Base-by-base conservation (phyloP, 1,140 invertebrate genomes). In the Pogonomyrmex californicus region DNA sequence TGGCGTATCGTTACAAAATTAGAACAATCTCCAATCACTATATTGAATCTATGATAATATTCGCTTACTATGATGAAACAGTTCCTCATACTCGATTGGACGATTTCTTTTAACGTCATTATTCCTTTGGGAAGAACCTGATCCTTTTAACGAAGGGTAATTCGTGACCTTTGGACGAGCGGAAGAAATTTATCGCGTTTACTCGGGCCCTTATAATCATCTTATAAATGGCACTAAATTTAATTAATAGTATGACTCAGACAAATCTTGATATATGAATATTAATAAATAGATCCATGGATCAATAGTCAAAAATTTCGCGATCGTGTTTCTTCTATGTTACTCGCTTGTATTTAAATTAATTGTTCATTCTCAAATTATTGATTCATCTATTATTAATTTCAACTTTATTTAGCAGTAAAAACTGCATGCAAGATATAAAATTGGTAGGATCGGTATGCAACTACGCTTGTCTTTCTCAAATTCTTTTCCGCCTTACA, bases 141-240 rank as follows among this genome's bases (percentile, higher is more conserved):
- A 83, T 41, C 44, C 41, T 83, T 73, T 83, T 41, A 73, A 82
- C 38, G 30, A 83, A 73, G 79, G 62, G 23, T 73, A 83, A 83
- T 82, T 82, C 54, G 68, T 73, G 41, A 60, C 78, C 78, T 81
- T 81, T 70, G 23, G 36, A 7, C 78, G 65, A 81, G 38, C 65
- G 65, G 78, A 82, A 82, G 66, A 38, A 73, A n/a, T 83, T 81
- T 44, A 81, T 79, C 63, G 63, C 36, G 36, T 30, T 73, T 30
- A 60, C 38, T 73, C 14, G n/a, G 4, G 30, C 12, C 23, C 58
- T n/a, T 10, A 12, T 23, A 71, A 71, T 56, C 9, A 36, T 65
- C 30, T 10, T 62, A 4, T 63, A 63, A 77, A 68, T 51, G 41
- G 6, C 12, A 30, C 1, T 36, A 23, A 14, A 78, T 79, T 54